Base-by-base conservation (phyloP, 37 sponge, comb jelly and placozoan species). In the Tethya wilhelma region DNA sequence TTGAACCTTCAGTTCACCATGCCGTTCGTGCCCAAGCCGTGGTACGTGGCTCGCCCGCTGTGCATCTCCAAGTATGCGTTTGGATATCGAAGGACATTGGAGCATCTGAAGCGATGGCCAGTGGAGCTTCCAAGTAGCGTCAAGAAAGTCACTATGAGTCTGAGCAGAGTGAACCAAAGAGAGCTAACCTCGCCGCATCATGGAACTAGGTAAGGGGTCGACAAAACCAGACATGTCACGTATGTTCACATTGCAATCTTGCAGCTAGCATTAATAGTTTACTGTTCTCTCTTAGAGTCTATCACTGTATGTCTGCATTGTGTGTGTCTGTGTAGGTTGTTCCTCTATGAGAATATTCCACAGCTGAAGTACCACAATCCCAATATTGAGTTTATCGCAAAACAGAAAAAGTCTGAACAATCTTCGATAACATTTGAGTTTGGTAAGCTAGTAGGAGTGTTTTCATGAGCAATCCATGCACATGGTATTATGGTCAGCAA, bases 281-380 rank as follows among this genome's bases (percentile, higher is more conserved):
- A 14, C 14, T 9, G 14, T 19, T 49, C 14, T 49, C 53, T 14
- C 14, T 49, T 9, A 19, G 53, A 19, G 53, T 49, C 14, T 14
- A 49, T 49, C 14, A 19, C 53, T 14, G 14, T 49, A 14, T 49
- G 53, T 49, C 14, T 49, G 53, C 53, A 49, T 49, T 49, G 53
- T 49, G 53, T 49, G 53, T 49, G 53, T 49, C 53, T 49, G 2
- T 59, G 22, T 62, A 90, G 91, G 82, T 37, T 90, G 49, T 93
- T 93, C 49, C 64, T 87, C 14, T 82, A 75, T 65, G 81, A 93
- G 69, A 88, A 88, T 46, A 44, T 93, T 5, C 93, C 93, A 6
- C 93, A 93, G 79, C 65, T 93, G 43, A 85, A 71, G 60, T 93
- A 82, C 36, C 78, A 85, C 67, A 93, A 93, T 63, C 89, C 93